Base-by-base conservation (phyloP, 2,113 vertebrate species). In the Rhinoderma darwinii region DNA sequence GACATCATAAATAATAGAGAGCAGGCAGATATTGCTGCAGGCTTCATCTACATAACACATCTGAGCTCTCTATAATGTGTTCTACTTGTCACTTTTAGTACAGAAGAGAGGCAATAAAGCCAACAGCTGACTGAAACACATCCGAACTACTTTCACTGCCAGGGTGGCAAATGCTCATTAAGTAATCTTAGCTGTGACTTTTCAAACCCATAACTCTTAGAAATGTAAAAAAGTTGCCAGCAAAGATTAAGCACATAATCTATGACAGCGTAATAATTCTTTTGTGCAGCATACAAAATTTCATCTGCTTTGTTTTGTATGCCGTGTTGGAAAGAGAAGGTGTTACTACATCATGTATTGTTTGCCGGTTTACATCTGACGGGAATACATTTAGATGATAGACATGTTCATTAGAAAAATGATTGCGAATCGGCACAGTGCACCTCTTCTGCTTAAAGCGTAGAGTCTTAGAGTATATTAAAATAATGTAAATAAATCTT, bases 11-110 rank as follows among this genome's bases (percentile, higher is more conserved):
- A 95, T 95, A 96, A 95, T 95, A 93, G 92, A 94, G 93, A 94
- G 94, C 92, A 95, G 94, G 93, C 94, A 95, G 94, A 94, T 96
- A 95, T 92, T 94, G 94, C 95, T 93, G 93, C 95, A 90, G 94
- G 93, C 94, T 96, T 96, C 94, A 96, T 96, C 95, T 95, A 94
- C 94, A 95, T 95, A 94, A 94, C 95, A 94, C 95, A 96, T 95
- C 95, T 96, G 95, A 95, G 94, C 94, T 95, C 93, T 94, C 93
- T 91, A 89, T 95, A 95, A 96, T 96, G 94, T 92, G 93, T 94
- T 95, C 94, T 93, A 93, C 95, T 94, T 95, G 95, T 95, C 94
- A 96, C 93, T 95, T 96, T 95, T 95, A 95, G 94, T 95, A 93
- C 93, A 94, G 93, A 94, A 91, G 91, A 93, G 93, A 94, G 92